These are phyloP conservation scores for Cavia porcellus DNA, from an alignment of 2,113 vertebrate species.

Conservation along the genomic window DNA sequence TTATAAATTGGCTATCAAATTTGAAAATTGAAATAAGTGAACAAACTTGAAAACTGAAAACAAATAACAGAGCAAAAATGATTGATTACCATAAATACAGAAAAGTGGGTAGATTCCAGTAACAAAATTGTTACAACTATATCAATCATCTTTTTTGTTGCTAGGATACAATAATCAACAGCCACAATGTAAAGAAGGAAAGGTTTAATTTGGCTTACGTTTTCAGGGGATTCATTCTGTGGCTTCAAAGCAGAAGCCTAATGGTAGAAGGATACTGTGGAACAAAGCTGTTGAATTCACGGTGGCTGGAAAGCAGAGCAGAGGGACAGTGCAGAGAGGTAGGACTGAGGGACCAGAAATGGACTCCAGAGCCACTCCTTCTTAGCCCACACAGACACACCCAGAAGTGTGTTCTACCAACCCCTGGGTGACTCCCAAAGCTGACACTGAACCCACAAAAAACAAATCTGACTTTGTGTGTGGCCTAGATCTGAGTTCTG, in stretches of 20 bases:
- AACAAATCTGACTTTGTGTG: neutral
- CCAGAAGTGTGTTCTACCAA: too few species aligned
- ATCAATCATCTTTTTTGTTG: too few species aligned
- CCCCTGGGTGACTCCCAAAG: too few species aligned
- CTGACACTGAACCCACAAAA: too few species aligned
- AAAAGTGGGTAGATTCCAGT: neutral
- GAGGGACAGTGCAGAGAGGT: neutral
- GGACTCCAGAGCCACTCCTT: too few species aligned
- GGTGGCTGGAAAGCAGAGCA: neutral
- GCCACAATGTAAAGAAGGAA: too few species aligned
- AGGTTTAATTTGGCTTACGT: too few species aligned
- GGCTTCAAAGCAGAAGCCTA: neutral
- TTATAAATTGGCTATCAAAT: conserved; percentile 5
- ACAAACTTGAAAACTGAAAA: neutral
- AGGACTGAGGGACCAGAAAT: too few species aligned
- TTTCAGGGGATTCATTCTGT: neutral
- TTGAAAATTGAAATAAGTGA: neutral
- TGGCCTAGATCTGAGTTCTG: neutral
- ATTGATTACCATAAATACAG: neutral
- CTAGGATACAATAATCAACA: too few species aligned
- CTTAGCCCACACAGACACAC: too few species aligned
- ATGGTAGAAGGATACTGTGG: neutral
- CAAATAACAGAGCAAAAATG: neutral
- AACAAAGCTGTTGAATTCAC: neutral
- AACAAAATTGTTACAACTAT: neutral